Base-by-base conservation (phyloP, 1,140 invertebrate genomes). In the Drosophila murphyi region DNA sequence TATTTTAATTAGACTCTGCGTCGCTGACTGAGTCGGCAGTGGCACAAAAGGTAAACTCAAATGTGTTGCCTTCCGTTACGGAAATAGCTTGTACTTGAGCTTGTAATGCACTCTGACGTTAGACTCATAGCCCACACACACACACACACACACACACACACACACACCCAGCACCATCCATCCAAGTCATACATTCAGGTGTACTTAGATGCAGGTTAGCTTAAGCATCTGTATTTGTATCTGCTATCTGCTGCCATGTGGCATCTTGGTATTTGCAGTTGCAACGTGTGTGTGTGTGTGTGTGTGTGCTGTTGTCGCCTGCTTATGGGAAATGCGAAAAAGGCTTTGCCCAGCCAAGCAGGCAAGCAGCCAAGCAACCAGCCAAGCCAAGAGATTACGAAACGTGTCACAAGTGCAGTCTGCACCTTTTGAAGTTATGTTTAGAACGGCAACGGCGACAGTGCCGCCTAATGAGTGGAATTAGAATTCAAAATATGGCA, bases 381-480 rank as follows among this genome's bases (percentile, higher is more conserved):
- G 20, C 20, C 20, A 20, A 73, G 78, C 76, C 82, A 88, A 88
- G 85, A 88, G 83, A 88, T 87, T 87, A 88, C 80, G 80, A 87
- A 87, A 87, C 83, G 83, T 87, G 83, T 88, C 83, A 87, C 83
- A 87, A 87, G 83, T 87, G 83, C 83, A 87, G 83, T 87, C 83
- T 87, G 83, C 83, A 88, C 83, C 83, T 87, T 83, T 87, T 87
- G 83, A 87, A 87, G 83, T 87, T 87, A 87, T 87, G 83, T 83
- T 88, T 87, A 87, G 83, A 83, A 88, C 64, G 76, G 77, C 80
- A 81, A 61, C 61, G 68, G 72, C 64, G 71, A 72, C 78, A 61
- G 60, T 72, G 73, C 59, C 55, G 64, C 72, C 83, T 87, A 87
- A 87, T 87, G 83, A 87, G 83, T 88, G 83, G 72, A 87, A 87